Evolutionary conservation across 1,140 invertebrate genomes (phyloP).

Genomic region (Paracyclopina nana): DNA sequence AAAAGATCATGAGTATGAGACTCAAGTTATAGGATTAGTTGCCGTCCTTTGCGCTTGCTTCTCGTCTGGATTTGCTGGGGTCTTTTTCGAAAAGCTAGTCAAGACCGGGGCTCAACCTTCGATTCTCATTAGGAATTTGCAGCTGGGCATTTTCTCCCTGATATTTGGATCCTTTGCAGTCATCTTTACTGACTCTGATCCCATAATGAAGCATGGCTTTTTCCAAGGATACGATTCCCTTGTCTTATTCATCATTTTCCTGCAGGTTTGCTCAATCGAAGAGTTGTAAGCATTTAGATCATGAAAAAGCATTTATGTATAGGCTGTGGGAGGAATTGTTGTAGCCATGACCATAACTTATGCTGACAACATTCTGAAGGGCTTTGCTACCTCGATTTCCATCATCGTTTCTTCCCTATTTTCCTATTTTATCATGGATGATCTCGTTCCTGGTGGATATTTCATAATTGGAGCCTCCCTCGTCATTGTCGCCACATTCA

Average conservation of each 20-base stretch:
- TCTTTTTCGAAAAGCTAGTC: slow-evolving; percentile 44
- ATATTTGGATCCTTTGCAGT: too few relatives aligned
- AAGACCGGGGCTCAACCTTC: slow-evolving; percentile 31
- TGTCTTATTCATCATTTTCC: slow-evolving; percentile 17
- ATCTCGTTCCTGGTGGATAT: slow-evolving; percentile 29
- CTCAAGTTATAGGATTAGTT: too few relatives aligned
- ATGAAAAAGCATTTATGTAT: too few relatives aligned
- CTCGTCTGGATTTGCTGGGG: slow-evolving; percentile 42
- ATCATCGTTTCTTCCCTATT: slow-evolving; percentile 37
- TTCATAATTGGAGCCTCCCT: slow-evolving; percentile 32
- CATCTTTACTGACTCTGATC: too few relatives aligned
- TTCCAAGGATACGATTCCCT: slow-evolving; percentile 19
- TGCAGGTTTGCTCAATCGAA: slow-evolving; percentile 14
- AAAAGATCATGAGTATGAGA: too few relatives aligned
- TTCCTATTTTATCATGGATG: slow-evolving; percentile 34
- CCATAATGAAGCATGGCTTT: slow-evolving; percentile 16
- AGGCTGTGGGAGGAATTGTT: slow-evolving; percentile 23
- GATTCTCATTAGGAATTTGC: slow-evolving; percentile 40
- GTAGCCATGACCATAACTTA: slow-evolving; percentile 36
- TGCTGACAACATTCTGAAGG: slow-evolving; percentile 36
- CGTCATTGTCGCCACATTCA: slow-evolving; percentile 33
- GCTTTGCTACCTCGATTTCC: slow-evolving; percentile 34
- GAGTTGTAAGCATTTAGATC: too few relatives aligned
- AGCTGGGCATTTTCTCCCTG: too few relatives aligned
- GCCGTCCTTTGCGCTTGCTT: slow-evolving; percentile 37